A percentile compares a stretch with the other conserved stretches of the same genome.
Conservation (phyloP, 2,797 vertebrate genomes). For the Alca torda region DNA sequence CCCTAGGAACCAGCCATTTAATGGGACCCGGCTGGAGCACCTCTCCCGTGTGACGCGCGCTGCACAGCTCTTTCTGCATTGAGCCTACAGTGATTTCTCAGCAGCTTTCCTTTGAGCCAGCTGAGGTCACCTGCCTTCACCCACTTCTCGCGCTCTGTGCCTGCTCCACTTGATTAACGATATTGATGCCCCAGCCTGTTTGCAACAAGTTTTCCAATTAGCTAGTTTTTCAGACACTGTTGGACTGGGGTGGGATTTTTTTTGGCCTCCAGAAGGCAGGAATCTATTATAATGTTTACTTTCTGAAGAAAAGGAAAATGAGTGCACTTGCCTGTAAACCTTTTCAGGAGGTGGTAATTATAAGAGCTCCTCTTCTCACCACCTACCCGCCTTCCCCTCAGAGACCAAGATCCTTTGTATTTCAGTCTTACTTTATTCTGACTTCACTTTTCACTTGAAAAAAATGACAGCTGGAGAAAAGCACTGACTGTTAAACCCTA, state of each 20-base stretch:
- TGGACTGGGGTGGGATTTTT: not conserved
- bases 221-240: not conserved
- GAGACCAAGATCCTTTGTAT: slow-evolving; percentile 49
- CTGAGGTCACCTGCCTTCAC: not conserved
- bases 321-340: slow-evolving; percentile 11
- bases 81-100: not conserved
- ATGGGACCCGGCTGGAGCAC: not conserved
- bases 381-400: slow-evolving; percentile 4
- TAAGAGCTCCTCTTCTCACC: slow-evolving; percentile 41
- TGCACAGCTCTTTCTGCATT: not conserved
- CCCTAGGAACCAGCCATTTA: not conserved
- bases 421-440: slow-evolving; percentile 33
- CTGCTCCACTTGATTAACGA: not conserved
- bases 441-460: slow-evolving; percentile 43
- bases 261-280: not conserved
- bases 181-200: not conserved
- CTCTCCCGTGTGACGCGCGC: not conserved
- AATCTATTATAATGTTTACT: slow-evolving; percentile 11
- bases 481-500: slow-evolving; percentile 36
- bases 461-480: slow-evolving; percentile 47
- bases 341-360: slow-evolving; percentile 49
- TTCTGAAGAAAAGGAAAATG: slow-evolving; percentile 32
- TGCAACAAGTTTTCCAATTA: slow-evolving; percentile 4
- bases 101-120: not conserved
- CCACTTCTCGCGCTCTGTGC: not conserved